A percentile compares a stretch with the other conserved stretches of the same genome.
These are phyloP conservation scores for Pterois miles DNA, from an alignment of 2,797 vertebrate species.

Conservation along the genomic window DNA sequence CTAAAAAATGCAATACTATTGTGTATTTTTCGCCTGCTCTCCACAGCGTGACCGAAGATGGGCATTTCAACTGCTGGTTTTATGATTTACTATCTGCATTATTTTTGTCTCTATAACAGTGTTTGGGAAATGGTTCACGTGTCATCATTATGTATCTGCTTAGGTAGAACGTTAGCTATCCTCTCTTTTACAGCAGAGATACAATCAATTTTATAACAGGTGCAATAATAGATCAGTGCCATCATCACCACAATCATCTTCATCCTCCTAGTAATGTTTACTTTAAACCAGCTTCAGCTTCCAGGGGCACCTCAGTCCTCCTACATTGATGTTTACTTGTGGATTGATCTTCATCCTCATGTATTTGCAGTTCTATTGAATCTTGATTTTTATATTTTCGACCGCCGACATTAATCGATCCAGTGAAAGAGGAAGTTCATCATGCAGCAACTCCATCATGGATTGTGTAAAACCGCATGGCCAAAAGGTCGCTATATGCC, in stretches of 20 bases:
- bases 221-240: conserved; percentile 43
- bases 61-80: conserved; percentile 44
- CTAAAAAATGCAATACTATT: conserved; percentile 76
- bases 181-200: conserved; percentile 22
- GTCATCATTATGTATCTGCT: conserved; percentile 49
- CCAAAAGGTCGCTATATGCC: conserved; percentile 30
- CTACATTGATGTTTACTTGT: conserved; percentile 46
- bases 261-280: conserved; percentile 35
- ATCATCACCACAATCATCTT: conserved; percentile 45
- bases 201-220: conserved; percentile 49
- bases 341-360: conserved; percentile 46
- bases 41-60: conserved; percentile 54
- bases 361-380: conserved; percentile 50
- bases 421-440: conserved; percentile 59
- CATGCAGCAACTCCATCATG: conserved; percentile 47
- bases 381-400: conserved; percentile 57
- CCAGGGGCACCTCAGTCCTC: conserved; percentile 11
- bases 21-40: conserved; percentile 75
- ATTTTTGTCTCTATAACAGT: conserved; percentile 50
- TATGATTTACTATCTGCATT: conserved; percentile 62
- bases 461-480: conserved; percentile 48
- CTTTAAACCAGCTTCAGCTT: conserved; percentile 24
- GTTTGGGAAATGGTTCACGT: conserved; percentile 49
- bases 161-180: conserved; percentile 21
- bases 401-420: conserved; percentile 62